Evolutionary conservation across 2,113 vertebrate genomes (phyloP).

Genomic region (Pantherophis guttatus): DNA sequence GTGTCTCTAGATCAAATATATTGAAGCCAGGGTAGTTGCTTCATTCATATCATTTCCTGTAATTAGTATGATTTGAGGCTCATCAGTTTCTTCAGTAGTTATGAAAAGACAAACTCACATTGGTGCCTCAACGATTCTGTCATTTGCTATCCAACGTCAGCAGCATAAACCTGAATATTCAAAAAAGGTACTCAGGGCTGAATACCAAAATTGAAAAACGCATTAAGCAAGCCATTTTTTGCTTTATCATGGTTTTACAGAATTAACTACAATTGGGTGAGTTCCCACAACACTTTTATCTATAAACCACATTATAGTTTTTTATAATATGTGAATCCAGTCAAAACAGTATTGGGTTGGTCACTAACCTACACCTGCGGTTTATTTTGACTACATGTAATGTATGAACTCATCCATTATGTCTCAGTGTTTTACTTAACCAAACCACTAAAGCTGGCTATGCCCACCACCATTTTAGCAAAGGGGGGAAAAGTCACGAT

Average conservation of each 20-base stretch:
- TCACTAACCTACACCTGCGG: not conserved
- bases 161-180: not conserved
- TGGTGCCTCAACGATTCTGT: not conserved
- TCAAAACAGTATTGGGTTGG: not conserved
- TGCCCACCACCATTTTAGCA: too few species aligned
- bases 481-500: too few species aligned
- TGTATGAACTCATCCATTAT: not conserved
- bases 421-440: not conserved
- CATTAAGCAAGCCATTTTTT: not conserved
- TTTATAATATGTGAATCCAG: not conserved
- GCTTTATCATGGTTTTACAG: not conserved
- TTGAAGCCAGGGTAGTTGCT: too few species aligned
- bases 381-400: not conserved
- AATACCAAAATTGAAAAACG: not conserved
- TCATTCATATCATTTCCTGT: not conserved
- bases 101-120: not conserved
- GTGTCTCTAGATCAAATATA: too few species aligned
- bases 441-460: not conserved
- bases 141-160: not conserved
- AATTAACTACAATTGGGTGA: not conserved
- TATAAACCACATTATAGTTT: not conserved
- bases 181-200: not conserved
- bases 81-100: not conserved
- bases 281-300: not conserved
- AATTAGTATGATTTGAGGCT: not conserved